These are phyloP conservation scores for Nestor notabilis DNA, from an alignment of 2,113 vertebrate species.

Conservation along the genomic window DNA sequence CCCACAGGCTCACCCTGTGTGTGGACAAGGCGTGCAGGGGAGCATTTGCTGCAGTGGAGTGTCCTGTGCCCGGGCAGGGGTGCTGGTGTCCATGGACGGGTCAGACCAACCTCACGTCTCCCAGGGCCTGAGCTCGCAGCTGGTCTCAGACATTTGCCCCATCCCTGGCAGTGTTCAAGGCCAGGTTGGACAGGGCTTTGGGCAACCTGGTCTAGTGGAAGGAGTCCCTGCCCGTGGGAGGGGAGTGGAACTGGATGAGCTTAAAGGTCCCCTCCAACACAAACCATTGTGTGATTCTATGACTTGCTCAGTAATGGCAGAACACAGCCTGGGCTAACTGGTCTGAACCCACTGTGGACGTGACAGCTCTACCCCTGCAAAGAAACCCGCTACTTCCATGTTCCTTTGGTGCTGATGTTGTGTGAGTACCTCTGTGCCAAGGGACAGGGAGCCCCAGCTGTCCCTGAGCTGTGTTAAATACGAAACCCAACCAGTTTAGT, in stretches of 20 bases:
- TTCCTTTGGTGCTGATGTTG: not conserved
- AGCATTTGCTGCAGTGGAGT: not conserved
- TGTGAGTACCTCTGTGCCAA: not conserved
- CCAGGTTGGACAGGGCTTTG: not conserved
- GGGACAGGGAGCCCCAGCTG: rapidly evolving
- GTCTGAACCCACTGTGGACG: not conserved
- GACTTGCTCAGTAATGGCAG: not conserved
- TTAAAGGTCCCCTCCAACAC: not conserved
- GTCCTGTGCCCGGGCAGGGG: too few species aligned
- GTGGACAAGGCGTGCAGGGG: not conserved
- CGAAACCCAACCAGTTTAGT: not conserved
- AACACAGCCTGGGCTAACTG: not conserved
- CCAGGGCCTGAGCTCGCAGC: not conserved
- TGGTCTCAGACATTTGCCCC: rapidly evolving
- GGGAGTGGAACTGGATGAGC: not conserved
- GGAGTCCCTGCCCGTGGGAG: not conserved
- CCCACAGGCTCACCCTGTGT: not conserved
- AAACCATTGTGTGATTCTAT: not conserved
- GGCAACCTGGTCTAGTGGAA: too few species aligned
- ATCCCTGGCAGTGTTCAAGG: not conserved
- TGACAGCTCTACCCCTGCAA: rapidly evolving
- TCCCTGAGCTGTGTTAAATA: not conserved
- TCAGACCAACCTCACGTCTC: not conserved
- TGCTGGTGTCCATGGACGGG: rapidly evolving
- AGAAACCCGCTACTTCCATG: not conserved